phyloP scores from a whole-genome alignment of 2,888 invertebrate genomes.

The Lasioglossum figueresi region DNA sequence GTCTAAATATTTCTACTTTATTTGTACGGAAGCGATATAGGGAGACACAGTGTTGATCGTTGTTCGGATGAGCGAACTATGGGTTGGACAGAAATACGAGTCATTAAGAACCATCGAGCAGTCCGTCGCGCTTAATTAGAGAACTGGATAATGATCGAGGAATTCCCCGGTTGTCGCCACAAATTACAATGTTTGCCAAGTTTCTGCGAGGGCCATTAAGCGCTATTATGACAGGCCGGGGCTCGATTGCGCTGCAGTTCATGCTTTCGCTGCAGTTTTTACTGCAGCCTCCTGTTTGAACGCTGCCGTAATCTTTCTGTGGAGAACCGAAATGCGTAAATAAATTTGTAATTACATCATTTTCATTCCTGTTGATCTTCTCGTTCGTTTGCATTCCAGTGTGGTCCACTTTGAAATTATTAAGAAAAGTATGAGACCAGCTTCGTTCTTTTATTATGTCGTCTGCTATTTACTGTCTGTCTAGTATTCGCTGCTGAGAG shows the following conservation, averaged over 20 bases:
- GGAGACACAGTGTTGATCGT: not conserved
- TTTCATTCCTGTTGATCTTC: too few relatives aligned
- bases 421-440: not conserved
- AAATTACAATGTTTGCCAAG: constrained; percentile 50
- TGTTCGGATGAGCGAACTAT: not conserved
- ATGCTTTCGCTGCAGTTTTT: not conserved
- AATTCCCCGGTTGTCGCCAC: constrained; percentile 46
- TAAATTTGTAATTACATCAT: not conserved
- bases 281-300: not conserved
- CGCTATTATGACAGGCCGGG: constrained; percentile 33
- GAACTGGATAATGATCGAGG: constrained; percentile 49
- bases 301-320: not conserved
- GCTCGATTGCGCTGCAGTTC: not conserved
- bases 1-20: not conserved
- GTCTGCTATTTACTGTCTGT: not conserved
- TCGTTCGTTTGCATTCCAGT: too few relatives aligned
- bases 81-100: constrained; percentile 13
- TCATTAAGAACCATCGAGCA: constrained; percentile 30
- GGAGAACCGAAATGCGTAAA: not conserved
- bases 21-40: not conserved
- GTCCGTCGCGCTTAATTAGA: constrained; percentile 60
- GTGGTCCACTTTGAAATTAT: not conserved
- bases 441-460: not conserved
- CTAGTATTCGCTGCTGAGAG: not conserved
- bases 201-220: constrained; percentile 44